phyloP scores from a whole-genome alignment of 2,797 vertebrate species.

The Tenualosa thibaudeaui region DNA sequence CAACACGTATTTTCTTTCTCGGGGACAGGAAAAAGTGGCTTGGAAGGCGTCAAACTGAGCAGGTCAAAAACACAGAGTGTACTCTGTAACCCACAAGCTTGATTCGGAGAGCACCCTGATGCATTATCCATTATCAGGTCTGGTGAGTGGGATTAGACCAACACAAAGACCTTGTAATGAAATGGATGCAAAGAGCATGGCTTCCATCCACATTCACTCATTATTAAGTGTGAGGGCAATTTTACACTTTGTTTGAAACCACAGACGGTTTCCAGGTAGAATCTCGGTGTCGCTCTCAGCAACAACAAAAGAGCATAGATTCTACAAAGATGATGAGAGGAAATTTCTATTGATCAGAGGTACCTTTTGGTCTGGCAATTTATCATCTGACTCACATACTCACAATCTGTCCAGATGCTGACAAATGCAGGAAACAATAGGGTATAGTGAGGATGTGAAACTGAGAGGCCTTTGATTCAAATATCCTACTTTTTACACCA shows the following conservation, averaged over 20 bases:
- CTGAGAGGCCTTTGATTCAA: neutral
- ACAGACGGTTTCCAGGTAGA: neutral
- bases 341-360: constrained; percentile 10
- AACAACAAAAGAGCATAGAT: neutral
- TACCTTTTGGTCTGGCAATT: neutral
- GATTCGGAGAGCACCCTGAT: neutral
- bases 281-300: neutral
- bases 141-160: neutral
- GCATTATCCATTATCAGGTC: neutral
- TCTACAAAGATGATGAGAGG: neutral
- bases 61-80: neutral
- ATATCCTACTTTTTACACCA: neutral
- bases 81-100: neutral
- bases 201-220: neutral
- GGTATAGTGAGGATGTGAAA: neutral
- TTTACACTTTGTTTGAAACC: constrained; percentile 4
- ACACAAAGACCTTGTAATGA: neutral
- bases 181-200: neutral
- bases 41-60: neutral
- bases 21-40: neutral
- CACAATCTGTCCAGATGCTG: neutral
- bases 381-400: neutral
- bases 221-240: neutral
- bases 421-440: neutral
- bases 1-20: neutral